Conservation (phyloP, 2,888 invertebrate genomes). For the Aporophyla nigra region DNA sequence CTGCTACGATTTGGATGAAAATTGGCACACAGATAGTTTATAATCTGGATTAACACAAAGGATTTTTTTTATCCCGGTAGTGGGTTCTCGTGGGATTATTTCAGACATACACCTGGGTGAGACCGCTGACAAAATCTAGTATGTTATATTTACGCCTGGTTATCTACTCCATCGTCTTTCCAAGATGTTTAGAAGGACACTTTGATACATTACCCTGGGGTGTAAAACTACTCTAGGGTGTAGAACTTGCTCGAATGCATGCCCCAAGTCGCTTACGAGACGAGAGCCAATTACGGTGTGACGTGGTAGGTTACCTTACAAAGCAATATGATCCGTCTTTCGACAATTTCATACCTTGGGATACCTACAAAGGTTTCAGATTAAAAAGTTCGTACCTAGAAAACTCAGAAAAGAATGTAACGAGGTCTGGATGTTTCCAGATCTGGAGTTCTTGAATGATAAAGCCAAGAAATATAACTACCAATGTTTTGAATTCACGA, state of each 20-base stretch:
- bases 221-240: slow-evolving; percentile 33
- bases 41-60: no score
- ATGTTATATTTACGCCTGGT: neutral
- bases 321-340: slow-evolving; percentile 31
- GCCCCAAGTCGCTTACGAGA: slow-evolving; percentile 18
- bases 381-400: slow-evolving; percentile 9
- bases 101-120: no score
- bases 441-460: neutral
- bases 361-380: neutral
- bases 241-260: slow-evolving; percentile 38
- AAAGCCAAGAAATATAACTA: slow-evolving; percentile 4
- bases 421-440: neutral
- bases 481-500: neutral
- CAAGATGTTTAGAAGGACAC: slow-evolving; percentile 4
- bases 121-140: no score
- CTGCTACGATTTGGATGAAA: no score
- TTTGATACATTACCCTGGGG: slow-evolving; percentile 21
- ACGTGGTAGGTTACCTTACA: slow-evolving; percentile 6
- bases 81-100: no score
- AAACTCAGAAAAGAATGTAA: neutral
- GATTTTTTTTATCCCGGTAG: no score
- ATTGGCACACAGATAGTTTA: no score
- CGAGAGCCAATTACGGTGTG: slow-evolving; percentile 28
- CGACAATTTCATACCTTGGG: slow-evolving; percentile 7
- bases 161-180: neutral